Base-by-base conservation (phyloP, 2,113 vertebrate species). In the Camelus bactrianus region DNA sequence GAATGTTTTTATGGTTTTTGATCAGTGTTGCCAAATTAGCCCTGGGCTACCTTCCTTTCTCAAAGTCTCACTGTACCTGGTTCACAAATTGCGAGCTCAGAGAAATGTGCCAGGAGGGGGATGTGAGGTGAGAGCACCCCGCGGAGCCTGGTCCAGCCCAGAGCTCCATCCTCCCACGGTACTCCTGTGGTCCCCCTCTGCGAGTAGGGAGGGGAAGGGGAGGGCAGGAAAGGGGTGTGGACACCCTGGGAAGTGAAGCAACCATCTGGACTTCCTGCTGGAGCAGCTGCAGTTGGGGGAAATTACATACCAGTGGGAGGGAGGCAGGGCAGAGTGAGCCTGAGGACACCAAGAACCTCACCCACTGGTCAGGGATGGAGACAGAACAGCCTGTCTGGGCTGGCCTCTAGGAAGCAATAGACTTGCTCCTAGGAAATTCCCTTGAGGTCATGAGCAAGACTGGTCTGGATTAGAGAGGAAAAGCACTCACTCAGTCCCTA, bases 181-280 rank as follows among this genome's bases (percentile, higher is more conserved):
- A 0, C 24, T 72, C 58, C 48, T 48, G 48, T 6, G 50, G 73
- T 9, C 5, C 19, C 7, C 17, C 46, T 13, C 42, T 30, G 12
- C 48, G 30, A 62, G 75, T 28, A 35, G 52, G 90, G 76, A 70
- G 14, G 46, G 75, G 28, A 8, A 30, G 46, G 46, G 35, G 17
- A 48, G 32, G 92, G 35, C 77, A 85, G 93, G 94, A 94, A 95
- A n/a, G 58, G 88, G 80, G 73, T 79, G 94, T 80, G 81, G 91
- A 69, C 92, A 82, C 94, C 38, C 38, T 62, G 65, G 88, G 92
- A 96, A 93, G 48, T 95, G 94, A 93, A 90, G 95, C 97, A 93
- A 95, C 75, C 48, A 22, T 85, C 32, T 81, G 89, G 72, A 52
- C 88, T 97, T 97, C 84, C 93, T 52, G 14, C 11, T 9, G 58